Evolutionary conservation across 2,888 invertebrate species (phyloP).

Genomic region (Idaea biselata): DNA sequence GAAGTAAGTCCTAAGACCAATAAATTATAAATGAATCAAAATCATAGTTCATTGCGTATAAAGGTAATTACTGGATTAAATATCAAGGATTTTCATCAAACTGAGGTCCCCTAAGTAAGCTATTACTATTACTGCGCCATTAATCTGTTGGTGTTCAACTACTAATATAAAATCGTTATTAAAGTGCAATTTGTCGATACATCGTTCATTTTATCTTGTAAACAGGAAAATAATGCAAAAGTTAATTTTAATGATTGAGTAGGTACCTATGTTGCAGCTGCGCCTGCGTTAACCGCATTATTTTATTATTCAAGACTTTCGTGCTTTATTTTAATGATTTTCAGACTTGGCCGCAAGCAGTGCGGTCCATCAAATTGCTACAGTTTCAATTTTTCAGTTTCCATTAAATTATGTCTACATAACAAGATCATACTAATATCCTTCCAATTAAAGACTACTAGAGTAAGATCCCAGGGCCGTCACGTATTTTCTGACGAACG

Average conservation of each 20-base stretch:
- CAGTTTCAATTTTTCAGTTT: no score
- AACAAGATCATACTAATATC: no score
- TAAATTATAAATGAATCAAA: no score
- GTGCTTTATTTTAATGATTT: neutral
- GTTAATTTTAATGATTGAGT: conserved; percentile 7
- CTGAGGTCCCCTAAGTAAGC: no score
- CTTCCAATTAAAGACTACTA: no score
- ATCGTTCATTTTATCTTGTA: conserved; percentile 27
- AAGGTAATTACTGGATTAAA: neutral
- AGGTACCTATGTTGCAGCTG: conserved; percentile 2
- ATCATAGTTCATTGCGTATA: no score
- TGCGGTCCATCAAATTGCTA: neutral
- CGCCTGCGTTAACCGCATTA: neutral
- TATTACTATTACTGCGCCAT: no score
- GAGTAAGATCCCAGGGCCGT: no score
- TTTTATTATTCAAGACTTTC: neutral
- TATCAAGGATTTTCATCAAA: neutral
- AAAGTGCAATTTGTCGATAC: conserved; percentile 7
- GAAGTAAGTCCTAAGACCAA: no score
- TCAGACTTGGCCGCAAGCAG: neutral
- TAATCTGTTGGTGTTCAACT: neutral
- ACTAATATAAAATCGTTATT: neutral
- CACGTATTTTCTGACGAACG: no score
- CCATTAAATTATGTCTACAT: no score
- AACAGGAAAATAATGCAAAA: conserved; percentile 36